Evolutionary conservation across 1,140 invertebrate genomes (phyloP).

Genomic region (Cepaea nemoralis): DNA sequence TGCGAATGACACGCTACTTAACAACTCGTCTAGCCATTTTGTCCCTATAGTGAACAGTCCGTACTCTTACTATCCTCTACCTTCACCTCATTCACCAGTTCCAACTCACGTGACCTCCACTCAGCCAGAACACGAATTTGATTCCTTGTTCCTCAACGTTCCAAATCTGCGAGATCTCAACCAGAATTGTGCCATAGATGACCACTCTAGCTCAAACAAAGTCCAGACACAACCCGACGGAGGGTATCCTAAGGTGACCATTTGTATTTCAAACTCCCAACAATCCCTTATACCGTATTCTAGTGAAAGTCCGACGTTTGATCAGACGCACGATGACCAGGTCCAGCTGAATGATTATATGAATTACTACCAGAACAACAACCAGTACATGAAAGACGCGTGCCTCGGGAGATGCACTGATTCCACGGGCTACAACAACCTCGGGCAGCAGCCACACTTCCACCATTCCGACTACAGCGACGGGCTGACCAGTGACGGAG

Average conservation of each 20-base stretch:
- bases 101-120: not conserved
- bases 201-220: slow-evolving; percentile 3
- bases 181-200: not conserved
- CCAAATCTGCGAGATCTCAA: too few relatives aligned
- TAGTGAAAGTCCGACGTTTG: slow-evolving; percentile 23
- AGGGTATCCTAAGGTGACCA: slow-evolving; percentile 24
- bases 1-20: not conserved
- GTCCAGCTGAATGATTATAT: slow-evolving; percentile 19
- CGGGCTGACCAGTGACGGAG: not conserved
- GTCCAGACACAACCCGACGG: slow-evolving; percentile 18
- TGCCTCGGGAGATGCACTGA: not conserved
- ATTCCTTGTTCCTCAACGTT: too few relatives aligned
- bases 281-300: slow-evolving; percentile 33
- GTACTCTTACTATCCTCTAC: not conserved
- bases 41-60: not conserved
- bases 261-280: slow-evolving; percentile 37
- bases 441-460: not conserved
- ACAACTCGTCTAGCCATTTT: not conserved
- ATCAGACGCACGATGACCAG: not conserved
- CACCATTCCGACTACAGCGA: not conserved
- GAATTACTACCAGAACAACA: slow-evolving; percentile 28
- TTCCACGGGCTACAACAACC: not conserved
- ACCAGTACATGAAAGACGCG: slow-evolving; percentile 16
- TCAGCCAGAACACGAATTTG: too few relatives aligned
- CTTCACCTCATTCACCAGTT: not conserved